Evolutionary conservation across 2,888 invertebrate species (phyloP).

Genomic region (Rhamnusium bicolor): DNA sequence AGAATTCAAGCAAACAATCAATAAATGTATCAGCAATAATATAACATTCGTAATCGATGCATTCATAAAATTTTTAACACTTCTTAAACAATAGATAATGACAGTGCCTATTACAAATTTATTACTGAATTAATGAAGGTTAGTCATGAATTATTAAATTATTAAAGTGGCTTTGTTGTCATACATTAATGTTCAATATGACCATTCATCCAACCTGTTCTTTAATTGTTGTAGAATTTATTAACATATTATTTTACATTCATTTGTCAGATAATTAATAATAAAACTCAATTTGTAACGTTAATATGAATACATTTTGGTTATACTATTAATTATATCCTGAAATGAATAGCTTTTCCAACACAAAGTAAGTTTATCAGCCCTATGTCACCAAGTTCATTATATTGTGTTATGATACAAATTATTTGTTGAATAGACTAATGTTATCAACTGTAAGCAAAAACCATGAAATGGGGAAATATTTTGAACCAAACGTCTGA

Average conservation of each 20-base stretch:
- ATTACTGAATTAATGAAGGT: conserved; percentile 33
- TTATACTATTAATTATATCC: background rate
- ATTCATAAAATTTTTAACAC: conserved; percentile 35
- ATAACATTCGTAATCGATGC: background rate
- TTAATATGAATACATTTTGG: conserved; percentile 4
- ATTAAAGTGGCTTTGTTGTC: conserved; percentile 15
- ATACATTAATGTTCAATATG: conserved; percentile 5
- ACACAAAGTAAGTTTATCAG: conserved; percentile 1
- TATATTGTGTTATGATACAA: background rate
- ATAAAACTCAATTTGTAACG: background rate
- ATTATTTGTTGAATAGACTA: background rate
- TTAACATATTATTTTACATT: conserved; percentile 24
- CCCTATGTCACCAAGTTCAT: background rate
- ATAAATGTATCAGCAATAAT: conserved; percentile 38
- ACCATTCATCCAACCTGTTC: conserved; percentile 1
- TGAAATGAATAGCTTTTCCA: conserved; percentile 1
- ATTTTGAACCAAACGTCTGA: background rate
- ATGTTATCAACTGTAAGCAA: background rate
- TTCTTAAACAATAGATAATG: conserved; percentile 38
- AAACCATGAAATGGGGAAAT: background rate
- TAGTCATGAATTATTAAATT: conserved; percentile 37
- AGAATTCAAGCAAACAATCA: conserved; percentile 40
- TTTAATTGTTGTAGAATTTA: conserved; percentile 26
- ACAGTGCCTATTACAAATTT: conserved; percentile 36
- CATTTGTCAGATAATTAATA: conserved; percentile 3